Conservation (phyloP, 2,797 vertebrate species). For the Masticophis lateralis region DNA sequence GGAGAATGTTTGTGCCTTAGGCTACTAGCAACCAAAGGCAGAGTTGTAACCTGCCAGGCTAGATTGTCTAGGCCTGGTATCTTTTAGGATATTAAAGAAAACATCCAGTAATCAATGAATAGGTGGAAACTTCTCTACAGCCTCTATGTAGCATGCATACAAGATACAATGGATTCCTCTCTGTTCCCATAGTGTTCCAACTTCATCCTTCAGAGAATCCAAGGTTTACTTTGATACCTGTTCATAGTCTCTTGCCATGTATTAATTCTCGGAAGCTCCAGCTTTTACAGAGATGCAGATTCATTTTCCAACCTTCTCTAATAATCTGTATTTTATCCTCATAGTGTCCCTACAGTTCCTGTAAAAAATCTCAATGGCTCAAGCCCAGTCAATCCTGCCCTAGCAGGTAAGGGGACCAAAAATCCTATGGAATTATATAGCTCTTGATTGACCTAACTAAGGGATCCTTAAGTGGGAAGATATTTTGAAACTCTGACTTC, state of each 20-base stretch:
- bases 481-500: neutral
- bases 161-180: neutral
- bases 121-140: neutral
- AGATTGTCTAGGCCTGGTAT: conserved; percentile 54
- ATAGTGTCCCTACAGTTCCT: conserved; percentile 90
- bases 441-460: neutral
- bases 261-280: neutral
- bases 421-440: neutral
- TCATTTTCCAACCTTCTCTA: neutral
- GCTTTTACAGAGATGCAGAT: neutral
- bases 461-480: neutral
- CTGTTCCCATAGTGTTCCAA: neutral
- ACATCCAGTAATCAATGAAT: neutral
- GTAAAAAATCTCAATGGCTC: conserved; percentile 94
- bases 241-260: neutral
- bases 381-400: conserved; percentile 88
- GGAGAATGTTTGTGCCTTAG: conserved; percentile 29
- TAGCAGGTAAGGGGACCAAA: conserved; percentile 80
- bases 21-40: neutral
- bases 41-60: conserved; percentile 54
- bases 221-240: neutral
- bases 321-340: conserved; percentile 24
- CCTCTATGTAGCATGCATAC: neutral
- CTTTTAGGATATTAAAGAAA: neutral
- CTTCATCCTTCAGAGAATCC: neutral